Base-by-base conservation (phyloP, 1,140 invertebrate genomes). In the Ceratina australensis region DNA sequence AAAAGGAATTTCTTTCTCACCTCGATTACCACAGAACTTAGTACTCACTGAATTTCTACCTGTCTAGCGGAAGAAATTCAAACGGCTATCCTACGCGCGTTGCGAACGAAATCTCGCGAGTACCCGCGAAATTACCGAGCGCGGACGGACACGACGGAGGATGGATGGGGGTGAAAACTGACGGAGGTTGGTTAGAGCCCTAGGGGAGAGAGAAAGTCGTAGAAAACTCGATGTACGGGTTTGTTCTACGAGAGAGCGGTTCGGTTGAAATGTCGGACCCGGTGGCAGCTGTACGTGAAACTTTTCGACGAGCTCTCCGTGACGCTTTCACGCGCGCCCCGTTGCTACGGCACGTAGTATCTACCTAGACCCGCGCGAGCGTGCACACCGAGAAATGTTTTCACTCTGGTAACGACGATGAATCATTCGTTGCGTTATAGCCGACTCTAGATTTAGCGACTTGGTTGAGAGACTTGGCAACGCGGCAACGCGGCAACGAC, bases 161-260 rank as follows among this genome's bases (percentile, higher is more conserved):
- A 50, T 18, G 64, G 47, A 7, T 24, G 0, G 49, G 16, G 47
- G 33, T 69, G 20, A 13, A 33, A 16, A 33, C 22, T 16, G 71
- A 2, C 13, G 71, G n/a, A 0, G 13, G 24, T 2, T 7, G 3
- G 42, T 12, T 54, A 28, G 50, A 16, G 16, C 20, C 15, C 1
- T 1, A 10, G 59, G 20, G 26, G 20, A 15, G n/a, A 1, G 1
- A 10, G 22, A 54, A 65, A 81, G 73, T 78, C 74, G 64, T 61
- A 49, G 79, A 78, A 81, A 81, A 81, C 65, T 78, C 79, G 64
- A 60, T 69, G 81, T 78, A 78, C 74, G 64, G 50, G 47, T 42
- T 56, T 81, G 81, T 72, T 73, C 73, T 65, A 67, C 69, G 79
- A 78, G 81, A 73, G 81, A 83, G 74, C 80, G 81, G 52, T 83